A percentile compares a stretch with the other conserved stretches of the same genome.
Conservation (phyloP, 2,113 vertebrate species). For the Peromyscus leucopus region DNA sequence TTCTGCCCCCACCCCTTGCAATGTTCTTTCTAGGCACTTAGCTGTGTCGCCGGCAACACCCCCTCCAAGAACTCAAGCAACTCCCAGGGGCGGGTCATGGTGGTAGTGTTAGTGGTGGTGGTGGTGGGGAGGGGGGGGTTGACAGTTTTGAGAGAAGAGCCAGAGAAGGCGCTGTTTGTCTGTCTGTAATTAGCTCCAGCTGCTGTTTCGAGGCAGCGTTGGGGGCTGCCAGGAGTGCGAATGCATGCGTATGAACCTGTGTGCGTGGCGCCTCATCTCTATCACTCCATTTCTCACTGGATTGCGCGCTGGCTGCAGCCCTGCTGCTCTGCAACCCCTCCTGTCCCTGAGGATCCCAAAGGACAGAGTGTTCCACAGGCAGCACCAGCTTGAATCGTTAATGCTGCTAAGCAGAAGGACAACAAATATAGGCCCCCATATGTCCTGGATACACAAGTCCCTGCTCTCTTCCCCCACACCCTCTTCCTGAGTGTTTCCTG, state of each 20-base stretch:
- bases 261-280: slow-evolving; percentile 71
- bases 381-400: slow-evolving; percentile 77
- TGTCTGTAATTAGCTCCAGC: slow-evolving; percentile 78
- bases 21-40: slow-evolving; percentile 70
- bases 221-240: slow-evolving; percentile 61
- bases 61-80: slow-evolving; percentile 60
- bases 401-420: slow-evolving; percentile 73
- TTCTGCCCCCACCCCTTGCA: neutral
- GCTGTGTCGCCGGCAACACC: slow-evolving; percentile 45
- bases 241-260: slow-evolving; percentile 63
- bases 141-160: slow-evolving; percentile 60
- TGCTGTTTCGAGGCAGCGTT: slow-evolving; percentile 30
- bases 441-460: slow-evolving; percentile 62
- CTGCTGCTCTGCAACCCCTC: slow-evolving; percentile 52
- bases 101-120: neutral
- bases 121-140: neutral
- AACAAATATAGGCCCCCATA: slow-evolving; percentile 75
- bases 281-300: slow-evolving; percentile 72
- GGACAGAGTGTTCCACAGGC: slow-evolving; percentile 76
- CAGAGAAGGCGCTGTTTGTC: slow-evolving; percentile 63
- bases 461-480: slow-evolving; percentile 34
- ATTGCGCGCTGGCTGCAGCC: slow-evolving; percentile 54
- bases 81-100: slow-evolving; percentile 26
- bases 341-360: slow-evolving; percentile 72
- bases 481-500: slow-evolving; percentile 58